Conservation (phyloP, 2,113 vertebrate genomes). For the Tapirus terrestris region DNA sequence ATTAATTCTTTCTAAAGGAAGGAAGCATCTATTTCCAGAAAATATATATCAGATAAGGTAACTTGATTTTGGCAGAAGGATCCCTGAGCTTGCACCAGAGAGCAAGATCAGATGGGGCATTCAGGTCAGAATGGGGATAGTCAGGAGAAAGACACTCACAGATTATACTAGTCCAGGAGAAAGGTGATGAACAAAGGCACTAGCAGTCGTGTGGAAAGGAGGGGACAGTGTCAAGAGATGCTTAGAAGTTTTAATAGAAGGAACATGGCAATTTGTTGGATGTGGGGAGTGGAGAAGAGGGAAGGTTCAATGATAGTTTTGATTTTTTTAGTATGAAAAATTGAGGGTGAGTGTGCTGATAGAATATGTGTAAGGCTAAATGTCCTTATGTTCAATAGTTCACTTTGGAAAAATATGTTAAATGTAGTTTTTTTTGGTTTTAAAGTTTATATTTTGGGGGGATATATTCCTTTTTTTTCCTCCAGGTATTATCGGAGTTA, state of each 20-base stretch:
- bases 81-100: neutral
- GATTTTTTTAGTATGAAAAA: neutral
- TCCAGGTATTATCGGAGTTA: slow-evolving; percentile 96
- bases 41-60: neutral
- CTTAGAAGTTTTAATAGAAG: neutral
- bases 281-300: neutral
- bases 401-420: neutral
- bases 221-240: neutral
- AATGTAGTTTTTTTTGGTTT: slow-evolving; percentile 33
- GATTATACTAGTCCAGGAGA: neutral
- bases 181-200: neutral
- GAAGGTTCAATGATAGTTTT: neutral
- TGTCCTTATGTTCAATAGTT: neutral
- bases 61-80: neutral
- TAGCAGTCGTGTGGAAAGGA: neutral
- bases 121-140: neutral
- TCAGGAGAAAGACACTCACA: neutral
- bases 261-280: neutral
- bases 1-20: slow-evolving; percentile 7
- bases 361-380: neutral
- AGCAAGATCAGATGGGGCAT: neutral
- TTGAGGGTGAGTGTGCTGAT: neutral
- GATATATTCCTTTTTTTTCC: slow-evolving; percentile 69
- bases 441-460: slow-evolving; percentile 55
- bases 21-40: neutral